These are phyloP conservation scores for Oophaga pumilio DNA, from an alignment of 2,113 vertebrate species.

Conservation along the genomic window DNA sequence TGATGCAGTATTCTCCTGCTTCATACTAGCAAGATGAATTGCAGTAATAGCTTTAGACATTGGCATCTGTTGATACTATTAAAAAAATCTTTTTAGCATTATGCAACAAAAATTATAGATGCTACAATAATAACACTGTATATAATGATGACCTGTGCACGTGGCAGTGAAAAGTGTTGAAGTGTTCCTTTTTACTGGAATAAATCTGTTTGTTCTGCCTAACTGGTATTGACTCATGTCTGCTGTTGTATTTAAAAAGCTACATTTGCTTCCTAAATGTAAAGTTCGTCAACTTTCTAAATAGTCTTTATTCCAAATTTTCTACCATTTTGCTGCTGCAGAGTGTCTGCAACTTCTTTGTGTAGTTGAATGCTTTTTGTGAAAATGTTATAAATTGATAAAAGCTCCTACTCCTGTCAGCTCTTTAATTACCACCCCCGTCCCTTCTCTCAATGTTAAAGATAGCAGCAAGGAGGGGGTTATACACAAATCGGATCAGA, in stretches of 20 bases:
- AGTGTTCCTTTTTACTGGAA: not conserved
- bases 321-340: no score
- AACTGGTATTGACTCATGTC: not conserved
- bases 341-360: no score
- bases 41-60: not conserved
- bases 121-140: slow-evolving; percentile 5
- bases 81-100: not conserved
- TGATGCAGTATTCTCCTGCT: not conserved
- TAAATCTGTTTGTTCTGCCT: not conserved
- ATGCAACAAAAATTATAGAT: slow-evolving; percentile 1
- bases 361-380: no score
- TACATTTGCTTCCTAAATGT: no score
- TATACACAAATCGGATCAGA: no score
- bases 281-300: no score
- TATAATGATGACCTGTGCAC: not conserved
- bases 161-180: not conserved
- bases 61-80: not conserved
- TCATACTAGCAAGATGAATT: not conserved
- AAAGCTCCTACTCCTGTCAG: no score
- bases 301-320: no score
- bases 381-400: no score
- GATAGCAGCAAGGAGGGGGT: no score
- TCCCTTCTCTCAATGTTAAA: no score
- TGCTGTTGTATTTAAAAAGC: not conserved
- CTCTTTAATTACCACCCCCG: no score